phyloP scores from a whole-genome alignment of 2,113 vertebrate species.

The Physeter macrocephalus region DNA sequence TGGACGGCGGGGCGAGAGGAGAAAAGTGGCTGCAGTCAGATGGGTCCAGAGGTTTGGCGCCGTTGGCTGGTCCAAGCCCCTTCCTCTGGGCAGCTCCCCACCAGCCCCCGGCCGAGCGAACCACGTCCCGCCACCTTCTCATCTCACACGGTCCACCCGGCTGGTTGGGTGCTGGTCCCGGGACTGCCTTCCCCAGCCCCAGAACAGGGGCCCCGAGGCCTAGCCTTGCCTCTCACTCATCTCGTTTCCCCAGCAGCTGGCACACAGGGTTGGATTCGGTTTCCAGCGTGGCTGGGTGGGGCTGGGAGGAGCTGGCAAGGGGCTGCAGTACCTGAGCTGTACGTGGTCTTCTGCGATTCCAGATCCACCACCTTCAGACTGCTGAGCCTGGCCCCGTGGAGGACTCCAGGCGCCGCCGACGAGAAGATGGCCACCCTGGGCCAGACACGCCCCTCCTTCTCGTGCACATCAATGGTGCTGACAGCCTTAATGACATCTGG shows the following conservation, averaged over 20 bases:
- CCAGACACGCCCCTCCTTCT: conserved; percentile 48
- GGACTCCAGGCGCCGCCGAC: conserved; percentile 66
- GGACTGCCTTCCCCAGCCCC: not conserved
- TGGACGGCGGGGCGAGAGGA: conserved; percentile 3
- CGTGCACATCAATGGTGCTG: conserved; percentile 69
- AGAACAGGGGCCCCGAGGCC: not conserved
- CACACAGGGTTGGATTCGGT: not conserved
- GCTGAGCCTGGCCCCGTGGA: conserved; percentile 82
- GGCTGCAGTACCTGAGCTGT: conserved; percentile 76
- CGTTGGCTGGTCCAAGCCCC: not conserved
- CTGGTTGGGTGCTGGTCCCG: not conserved
- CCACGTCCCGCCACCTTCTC: not conserved
- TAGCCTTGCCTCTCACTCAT: not conserved
- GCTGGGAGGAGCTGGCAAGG: not conserved
- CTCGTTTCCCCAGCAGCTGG: not conserved
- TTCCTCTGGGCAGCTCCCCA: not conserved
- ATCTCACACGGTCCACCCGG: not conserved
- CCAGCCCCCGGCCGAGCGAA: not conserved
- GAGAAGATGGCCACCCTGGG: conserved; percentile 78
- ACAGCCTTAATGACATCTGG: conserved; percentile 84
- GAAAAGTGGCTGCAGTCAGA: not conserved
- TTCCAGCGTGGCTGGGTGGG: too few species aligned
- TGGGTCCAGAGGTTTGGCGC: not conserved
- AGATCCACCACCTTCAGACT: conserved; percentile 82
- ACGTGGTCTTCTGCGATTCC: conserved; percentile 76